A percentile compares a stretch with the other conserved stretches of the same genome.
Evolutionary conservation across 2,888 invertebrate species (phyloP).

Genomic region (Hybos culiciformis): DNA sequence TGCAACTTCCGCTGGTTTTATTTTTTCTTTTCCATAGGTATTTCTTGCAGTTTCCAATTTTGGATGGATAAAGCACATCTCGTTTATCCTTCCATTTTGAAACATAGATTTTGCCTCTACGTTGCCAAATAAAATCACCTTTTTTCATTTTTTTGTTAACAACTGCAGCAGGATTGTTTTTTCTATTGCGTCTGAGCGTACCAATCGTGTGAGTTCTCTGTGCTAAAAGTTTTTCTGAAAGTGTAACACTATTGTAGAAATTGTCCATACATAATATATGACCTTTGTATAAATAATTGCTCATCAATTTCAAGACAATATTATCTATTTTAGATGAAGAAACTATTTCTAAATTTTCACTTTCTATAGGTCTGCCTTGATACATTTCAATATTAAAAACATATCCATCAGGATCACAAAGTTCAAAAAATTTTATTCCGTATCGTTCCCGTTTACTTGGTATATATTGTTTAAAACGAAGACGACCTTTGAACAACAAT

Average conservation of each 20-base stretch:
- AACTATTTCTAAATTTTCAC: not conserved
- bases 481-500: not conserved
- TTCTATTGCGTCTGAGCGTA: slow-evolving; percentile 5
- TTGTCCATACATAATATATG: slow-evolving; percentile 11
- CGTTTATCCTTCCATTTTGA: not conserved
- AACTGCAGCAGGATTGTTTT: slow-evolving; percentile 3
- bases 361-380: not conserved
- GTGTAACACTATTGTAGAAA: slow-evolving; percentile 8
- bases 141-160: slow-evolving; percentile 6
- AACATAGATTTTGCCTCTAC: not conserved
- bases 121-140: slow-evolving; percentile 3
- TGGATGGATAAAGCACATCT: too few species aligned
- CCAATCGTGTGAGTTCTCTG: slow-evolving; percentile 5
- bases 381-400: not conserved
- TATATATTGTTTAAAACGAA: not conserved
- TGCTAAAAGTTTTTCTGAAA: slow-evolving; percentile 3
- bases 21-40: not conserved
- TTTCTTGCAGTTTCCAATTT: not conserved
- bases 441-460: not conserved
- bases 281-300: slow-evolving; percentile 4
- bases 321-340: not conserved
- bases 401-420: not conserved
- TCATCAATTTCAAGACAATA: not conserved
- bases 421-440: not conserved
- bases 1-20: slow-evolving; percentile 1